These are phyloP conservation scores for Drosophila anomalipes DNA, from an alignment of 2,888 invertebrate genomes.

Conservation along the genomic window DNA sequence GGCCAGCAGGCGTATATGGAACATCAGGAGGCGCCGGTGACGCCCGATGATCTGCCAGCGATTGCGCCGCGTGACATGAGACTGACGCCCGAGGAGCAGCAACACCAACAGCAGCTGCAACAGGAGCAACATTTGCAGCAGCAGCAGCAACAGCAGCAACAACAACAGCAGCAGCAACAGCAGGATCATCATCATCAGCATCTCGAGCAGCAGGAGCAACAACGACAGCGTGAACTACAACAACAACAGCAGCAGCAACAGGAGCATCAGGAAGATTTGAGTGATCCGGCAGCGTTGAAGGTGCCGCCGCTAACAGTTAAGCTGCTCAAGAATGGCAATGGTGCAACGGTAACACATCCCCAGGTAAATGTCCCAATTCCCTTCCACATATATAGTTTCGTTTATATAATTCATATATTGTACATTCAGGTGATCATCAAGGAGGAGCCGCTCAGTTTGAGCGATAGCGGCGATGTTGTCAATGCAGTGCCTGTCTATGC, in stretches of 20 bases:
- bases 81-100: slow-evolving; percentile 78
- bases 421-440: slow-evolving; percentile 80
- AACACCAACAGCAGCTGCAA: slow-evolving; percentile 73
- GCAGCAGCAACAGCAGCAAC: slow-evolving; percentile 63
- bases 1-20: slow-evolving; percentile 80
- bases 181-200: slow-evolving; percentile 68
- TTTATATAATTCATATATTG: not conserved
- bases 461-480: slow-evolving; percentile 73
- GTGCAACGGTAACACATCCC: slow-evolving; percentile 78
- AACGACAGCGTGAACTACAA: slow-evolving; percentile 63
- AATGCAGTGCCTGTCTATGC: slow-evolving; percentile 81
- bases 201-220: slow-evolving; percentile 60
- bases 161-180: slow-evolving; percentile 59
- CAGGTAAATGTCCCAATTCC: slow-evolving; percentile 59
- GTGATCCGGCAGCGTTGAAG: slow-evolving; percentile 73
- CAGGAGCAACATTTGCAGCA: slow-evolving; percentile 68
- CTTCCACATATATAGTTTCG: not conserved
- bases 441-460: slow-evolving; percentile 80
- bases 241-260: slow-evolving; percentile 67
- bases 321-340: slow-evolving; percentile 81
- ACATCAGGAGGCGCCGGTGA: slow-evolving; percentile 79
- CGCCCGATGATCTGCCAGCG: slow-evolving; percentile 79
- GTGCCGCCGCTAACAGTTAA: slow-evolving; percentile 84
- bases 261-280: slow-evolving; percentile 61
- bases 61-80: slow-evolving; percentile 83